phyloP scores from a whole-genome alignment of 1,140 invertebrate genomes.

The Euwallacea similis region DNA sequence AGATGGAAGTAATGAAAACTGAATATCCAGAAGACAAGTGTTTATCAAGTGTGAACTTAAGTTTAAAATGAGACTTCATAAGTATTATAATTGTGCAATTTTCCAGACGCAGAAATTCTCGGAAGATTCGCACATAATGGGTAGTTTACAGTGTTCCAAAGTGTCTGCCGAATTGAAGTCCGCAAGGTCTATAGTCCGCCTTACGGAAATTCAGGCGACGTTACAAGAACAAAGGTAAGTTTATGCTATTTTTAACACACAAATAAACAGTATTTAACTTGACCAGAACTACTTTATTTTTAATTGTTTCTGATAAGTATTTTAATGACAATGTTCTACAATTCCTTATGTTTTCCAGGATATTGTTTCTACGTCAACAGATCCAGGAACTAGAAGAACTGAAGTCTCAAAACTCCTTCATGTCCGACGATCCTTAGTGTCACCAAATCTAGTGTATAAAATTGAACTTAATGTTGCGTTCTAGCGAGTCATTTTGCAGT shows the following conservation, averaged over 20 bases:
- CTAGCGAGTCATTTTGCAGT: constrained; percentile 21
- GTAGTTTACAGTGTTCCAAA: constrained; percentile 86
- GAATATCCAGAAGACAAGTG: background rate
- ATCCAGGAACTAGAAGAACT: constrained; percentile 85
- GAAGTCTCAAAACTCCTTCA: constrained; percentile 90
- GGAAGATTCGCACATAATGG: constrained; percentile 82
- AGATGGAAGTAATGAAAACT: constrained; percentile 15
- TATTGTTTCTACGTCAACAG: constrained; percentile 89
- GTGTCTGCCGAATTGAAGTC: constrained; percentile 94
- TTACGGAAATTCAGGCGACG: constrained; percentile 95
- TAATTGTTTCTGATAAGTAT: background rate
- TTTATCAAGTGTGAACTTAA: background rate
- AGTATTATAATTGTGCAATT: background rate
- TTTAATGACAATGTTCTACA: background rate
- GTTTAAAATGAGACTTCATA: background rate
- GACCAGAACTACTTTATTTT: no score
- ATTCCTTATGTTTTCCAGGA: constrained; percentile 60
- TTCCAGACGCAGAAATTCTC: constrained; percentile 78
- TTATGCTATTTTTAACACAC: background rate
- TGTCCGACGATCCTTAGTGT: constrained; percentile 69
- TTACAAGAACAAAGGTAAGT: constrained; percentile 93
- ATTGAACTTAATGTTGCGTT: constrained; percentile 32
- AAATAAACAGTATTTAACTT: no score
- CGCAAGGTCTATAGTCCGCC: constrained; percentile 88
- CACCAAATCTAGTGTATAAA: constrained; percentile 47